Base-by-base conservation (phyloP, 2,113 vertebrate genomes). In the Plectropomus leopardus region DNA sequence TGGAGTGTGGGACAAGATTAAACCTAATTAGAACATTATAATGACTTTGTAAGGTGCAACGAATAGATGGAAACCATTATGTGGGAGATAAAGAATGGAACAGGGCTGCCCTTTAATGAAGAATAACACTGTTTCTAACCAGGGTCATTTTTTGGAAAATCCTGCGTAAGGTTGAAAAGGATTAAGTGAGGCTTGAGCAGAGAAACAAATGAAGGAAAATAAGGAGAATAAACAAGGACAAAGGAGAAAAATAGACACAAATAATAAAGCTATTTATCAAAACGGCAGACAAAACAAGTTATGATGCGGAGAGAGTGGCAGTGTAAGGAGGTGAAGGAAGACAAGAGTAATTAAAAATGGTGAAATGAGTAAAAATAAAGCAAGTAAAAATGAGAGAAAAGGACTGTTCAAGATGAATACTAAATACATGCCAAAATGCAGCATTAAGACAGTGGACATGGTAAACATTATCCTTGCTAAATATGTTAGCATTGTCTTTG, bases 21-120 rank as follows among this genome's bases (percentile, higher is more conserved):
- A 84, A 88, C 68, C 77, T 83, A 88, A 92, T 88, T 92, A 88
- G 36, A 60, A 57, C 67, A 71, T 84, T 78, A 63, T 86, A 88
- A 88, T 87, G 80, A 86, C 85, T 86, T 77, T 57, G 79, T 76
- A 53, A 72, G 69, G 75, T 75, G 78, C 76, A 76, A 75, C 48
- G 15, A 86, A 80, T 64, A 80, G 78, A 82, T 82, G 78, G 72
- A 75, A 76, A 48, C 67, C 40, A 55, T 84, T 84, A 82, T 45
- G 28, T 10, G 50, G 72, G 69, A 73, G 81, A 84, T 78, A 65
- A 82, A 80, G 54, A 59, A 85, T 64, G 24, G 48, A 84, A 76
- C 36, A 24, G 55, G 5, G 44, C 48, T 42, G 54, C 26, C 78
- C 11, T 80, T 53, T 82, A 55, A 84, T 81, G 71, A 79, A 64